Evolutionary conservation across 2,113 vertebrate species (phyloP).

Genomic region (Sminthopsis crassicaudata): DNA sequence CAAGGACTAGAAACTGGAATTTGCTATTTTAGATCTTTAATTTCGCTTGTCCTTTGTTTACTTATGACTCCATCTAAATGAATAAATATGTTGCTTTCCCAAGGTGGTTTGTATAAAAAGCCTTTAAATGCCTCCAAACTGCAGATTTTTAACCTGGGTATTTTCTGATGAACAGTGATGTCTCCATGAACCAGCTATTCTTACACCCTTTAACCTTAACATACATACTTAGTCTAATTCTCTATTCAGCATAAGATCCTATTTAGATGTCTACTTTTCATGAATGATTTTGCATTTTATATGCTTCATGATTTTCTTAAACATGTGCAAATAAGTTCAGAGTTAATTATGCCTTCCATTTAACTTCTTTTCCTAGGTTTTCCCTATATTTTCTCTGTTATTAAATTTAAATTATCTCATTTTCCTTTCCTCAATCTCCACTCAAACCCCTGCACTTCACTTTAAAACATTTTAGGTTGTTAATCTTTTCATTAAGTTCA

Average conservation of each 20-base stretch:
- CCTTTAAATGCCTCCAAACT: not conserved
- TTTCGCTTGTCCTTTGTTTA: not conserved
- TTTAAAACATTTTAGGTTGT: constrained; percentile 25
- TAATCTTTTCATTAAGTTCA: constrained; percentile 28
- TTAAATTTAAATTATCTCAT: constrained; percentile 24
- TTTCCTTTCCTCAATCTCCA: constrained; percentile 7
- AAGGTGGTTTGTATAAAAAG: not conserved
- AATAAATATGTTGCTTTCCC: not conserved
- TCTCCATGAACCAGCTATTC: constrained; percentile 19
- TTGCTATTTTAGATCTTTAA: not conserved
- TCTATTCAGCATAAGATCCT: constrained; percentile 14
- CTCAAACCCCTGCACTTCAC: too few relatives aligned
- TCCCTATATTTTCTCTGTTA: not conserved
- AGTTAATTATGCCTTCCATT: constrained; percentile 41
- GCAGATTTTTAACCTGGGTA: constrained; percentile 40
- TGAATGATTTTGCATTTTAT: constrained; percentile 7
- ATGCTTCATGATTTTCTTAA: constrained; percentile 44
- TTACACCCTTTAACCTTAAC: not conserved
- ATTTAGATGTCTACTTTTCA: not conserved
- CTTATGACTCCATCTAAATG: not conserved
- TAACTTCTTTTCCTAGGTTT: constrained; percentile 31
- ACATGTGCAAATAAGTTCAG: constrained; percentile 37
- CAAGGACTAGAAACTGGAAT: constrained; percentile 48
- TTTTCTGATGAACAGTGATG: not conserved
- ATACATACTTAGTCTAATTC: not conserved